Evolutionary conservation across 2,113 vertebrate species (phyloP).

Genomic region (Protobothrops flavoviridis): DNA sequence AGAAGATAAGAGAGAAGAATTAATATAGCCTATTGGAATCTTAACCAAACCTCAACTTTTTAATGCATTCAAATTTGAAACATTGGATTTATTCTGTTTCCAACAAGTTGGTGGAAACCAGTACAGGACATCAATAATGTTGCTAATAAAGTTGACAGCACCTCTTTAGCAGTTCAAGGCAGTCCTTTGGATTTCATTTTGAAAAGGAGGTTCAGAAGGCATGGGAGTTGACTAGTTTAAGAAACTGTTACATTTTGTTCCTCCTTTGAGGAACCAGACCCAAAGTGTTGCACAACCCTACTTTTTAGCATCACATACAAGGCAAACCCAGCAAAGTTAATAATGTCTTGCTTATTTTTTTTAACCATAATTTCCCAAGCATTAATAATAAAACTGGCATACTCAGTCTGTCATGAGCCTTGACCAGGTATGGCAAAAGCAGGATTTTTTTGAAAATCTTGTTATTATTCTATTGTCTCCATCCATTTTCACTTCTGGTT

Average conservation of each 20-base stretch:
- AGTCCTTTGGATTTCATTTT: background rate
- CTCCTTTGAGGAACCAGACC: background rate
- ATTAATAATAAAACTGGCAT: slow-evolving; percentile 27
- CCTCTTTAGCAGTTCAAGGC: background rate
- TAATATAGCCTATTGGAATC: background rate
- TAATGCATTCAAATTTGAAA: background rate
- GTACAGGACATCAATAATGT: background rate
- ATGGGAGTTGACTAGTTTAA: background rate
- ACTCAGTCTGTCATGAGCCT: slow-evolving; percentile 30
- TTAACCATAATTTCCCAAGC: slow-evolving; percentile 47
- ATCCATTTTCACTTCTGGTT: slow-evolving; percentile 35
- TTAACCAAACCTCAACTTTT: background rate
- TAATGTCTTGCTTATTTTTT: slow-evolving; percentile 49
- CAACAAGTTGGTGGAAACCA: background rate
- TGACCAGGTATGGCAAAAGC: slow-evolving; percentile 27
- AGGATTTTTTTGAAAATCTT: background rate
- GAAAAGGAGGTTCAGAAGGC: background rate
- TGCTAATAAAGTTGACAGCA: background rate
- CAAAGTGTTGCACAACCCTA: background rate
- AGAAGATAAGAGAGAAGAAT: background rate
- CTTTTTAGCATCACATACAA: slow-evolving; percentile 29
- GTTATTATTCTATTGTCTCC: slow-evolving; percentile 55
- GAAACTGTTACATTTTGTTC: background rate
- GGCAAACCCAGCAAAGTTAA: slow-evolving; percentile 45
- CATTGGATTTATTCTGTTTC: background rate